Evolutionary conservation across 2,797 vertebrate species (phyloP), one percentile per base, ranked within the genome.

Genomic region (Melanotaenia maccullochi): DNA sequence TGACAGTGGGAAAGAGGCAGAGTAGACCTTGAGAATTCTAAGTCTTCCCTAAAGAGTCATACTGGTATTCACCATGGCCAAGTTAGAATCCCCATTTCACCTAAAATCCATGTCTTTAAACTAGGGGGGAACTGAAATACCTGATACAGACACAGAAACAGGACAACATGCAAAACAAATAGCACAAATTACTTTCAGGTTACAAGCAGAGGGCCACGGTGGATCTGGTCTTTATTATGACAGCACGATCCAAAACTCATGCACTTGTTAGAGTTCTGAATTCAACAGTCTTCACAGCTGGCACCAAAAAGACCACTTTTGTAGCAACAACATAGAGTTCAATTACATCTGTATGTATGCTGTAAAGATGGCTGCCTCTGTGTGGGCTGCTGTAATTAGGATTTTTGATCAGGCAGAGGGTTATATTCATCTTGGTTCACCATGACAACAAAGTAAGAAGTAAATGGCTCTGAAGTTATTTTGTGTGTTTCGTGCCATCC

Each of bases 161-260:
- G 6, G 9, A 22, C 1, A 16, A 6, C 5, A 16, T 11, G 9
- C 11, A 22, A 61, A 32, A 14, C 42, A 40, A 73, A 58, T 13
- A 24, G 30, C 14, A 55, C 14, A 63, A 1, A 59, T 67, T 55
- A 47, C 22, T 42, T 18, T 22, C 35, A 68, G 32, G 8, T 60
- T 52, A 25, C 20, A 60, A 70, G 65, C 42, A 58, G 35, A 72
- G 20, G 24, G 42, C 12, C 40, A 49, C 42, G 25, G 18, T 24
- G 30, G 25, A 24, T 11, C 2, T 57, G 36, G 4, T 1, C 40
- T 2, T 30, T 24, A 49, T 44, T 2, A 9, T 64, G 49, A 71
- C 44, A 59, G 14, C 62, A 36, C 20, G 13, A 20, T 36, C 22
- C 62, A 35, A 20, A 28, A 28, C 30, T 56, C 36, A 56, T 51